A percentile compares a stretch with the other conserved stretches of the same genome.
Conservation (phyloP, 2,888 invertebrate species). For the Lymantria dispar region DNA sequence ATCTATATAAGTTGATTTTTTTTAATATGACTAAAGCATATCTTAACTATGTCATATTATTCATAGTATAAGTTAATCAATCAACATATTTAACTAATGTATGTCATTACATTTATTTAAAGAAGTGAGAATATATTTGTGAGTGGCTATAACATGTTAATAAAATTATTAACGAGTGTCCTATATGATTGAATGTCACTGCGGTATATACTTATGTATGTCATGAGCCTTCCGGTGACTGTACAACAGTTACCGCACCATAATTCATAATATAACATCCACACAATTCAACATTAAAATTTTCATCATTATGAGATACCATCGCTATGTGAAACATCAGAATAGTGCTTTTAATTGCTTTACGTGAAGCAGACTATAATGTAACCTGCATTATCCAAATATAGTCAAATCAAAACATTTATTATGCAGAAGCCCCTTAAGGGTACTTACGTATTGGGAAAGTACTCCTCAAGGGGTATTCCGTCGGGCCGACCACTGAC, state of each 20-base stretch:
- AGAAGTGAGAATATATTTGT: conserved; percentile 53
- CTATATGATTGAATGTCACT: conserved; percentile 49
- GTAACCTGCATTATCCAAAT: no score
- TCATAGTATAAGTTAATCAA: conserved; percentile 22
- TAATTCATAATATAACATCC: conserved; percentile 27
- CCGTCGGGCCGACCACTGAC: no score
- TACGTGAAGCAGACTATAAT: not conserved
- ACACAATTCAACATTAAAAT: not conserved
- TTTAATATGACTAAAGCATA: no score
- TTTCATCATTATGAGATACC: not conserved
- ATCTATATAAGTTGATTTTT: no score
- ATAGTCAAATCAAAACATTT: not conserved
- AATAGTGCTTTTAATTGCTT: not conserved
- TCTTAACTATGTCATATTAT: no score
- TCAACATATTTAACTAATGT: no score
- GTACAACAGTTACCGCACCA: conserved; percentile 49
- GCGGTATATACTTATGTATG: conserved; percentile 50
- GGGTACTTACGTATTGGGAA: no score
- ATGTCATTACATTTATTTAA: no score
- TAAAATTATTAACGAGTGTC: conserved; percentile 56
- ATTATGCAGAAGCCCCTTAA: no score
- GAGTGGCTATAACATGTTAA: conserved; percentile 45
- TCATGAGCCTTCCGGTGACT: conserved; percentile 62
- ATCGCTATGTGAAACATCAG: not conserved
- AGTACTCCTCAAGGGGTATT: no score